Percentiles rank a stretch among this genome's conserved stretches.
phyloP scores from a whole-genome alignment of 2,888 invertebrate species.

The Heteropelma amictum region DNA sequence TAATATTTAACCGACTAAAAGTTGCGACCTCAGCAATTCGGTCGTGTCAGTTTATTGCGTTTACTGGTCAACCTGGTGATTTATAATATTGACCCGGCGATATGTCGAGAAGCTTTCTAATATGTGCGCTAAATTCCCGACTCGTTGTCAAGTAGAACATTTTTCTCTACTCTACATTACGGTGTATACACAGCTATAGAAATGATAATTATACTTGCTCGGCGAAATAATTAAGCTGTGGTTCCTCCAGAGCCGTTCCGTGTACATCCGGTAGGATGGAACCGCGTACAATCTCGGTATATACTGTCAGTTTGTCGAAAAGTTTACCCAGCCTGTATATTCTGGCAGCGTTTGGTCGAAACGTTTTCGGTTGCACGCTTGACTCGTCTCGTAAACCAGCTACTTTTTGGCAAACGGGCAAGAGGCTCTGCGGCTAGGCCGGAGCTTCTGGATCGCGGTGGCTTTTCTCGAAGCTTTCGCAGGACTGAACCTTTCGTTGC shows the following conservation, averaged over 20 bases:
- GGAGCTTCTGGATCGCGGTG: background rate
- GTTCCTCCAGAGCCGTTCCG: constrained; percentile 26
- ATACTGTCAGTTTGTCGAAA: constrained; percentile 32
- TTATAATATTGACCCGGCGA: too few species aligned
- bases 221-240: constrained; percentile 49
- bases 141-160: constrained; percentile 7
- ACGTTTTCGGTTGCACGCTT: constrained; percentile 57
- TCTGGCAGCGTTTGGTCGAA: constrained; percentile 52
- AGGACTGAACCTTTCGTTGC: constrained; percentile 24
- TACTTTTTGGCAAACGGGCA: constrained; percentile 50
- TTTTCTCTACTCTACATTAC: background rate
- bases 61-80: too few species aligned
- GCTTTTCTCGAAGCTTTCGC: constrained; percentile 33
- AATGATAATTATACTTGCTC: constrained; percentile 48
- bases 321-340: constrained; percentile 18
- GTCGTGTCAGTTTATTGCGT: too few species aligned
- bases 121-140: background rate
- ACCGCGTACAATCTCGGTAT: constrained; percentile 3
- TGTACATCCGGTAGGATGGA: constrained; percentile 37
- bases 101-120: background rate
- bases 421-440: constrained; percentile 37
- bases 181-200: constrained; percentile 16
- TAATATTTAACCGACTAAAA: too few species aligned
- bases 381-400: constrained; percentile 53
- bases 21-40: too few species aligned